Evolutionary conservation across 1,140 invertebrate species (phyloP).

Genomic region (Marisa cornuarietis): DNA sequence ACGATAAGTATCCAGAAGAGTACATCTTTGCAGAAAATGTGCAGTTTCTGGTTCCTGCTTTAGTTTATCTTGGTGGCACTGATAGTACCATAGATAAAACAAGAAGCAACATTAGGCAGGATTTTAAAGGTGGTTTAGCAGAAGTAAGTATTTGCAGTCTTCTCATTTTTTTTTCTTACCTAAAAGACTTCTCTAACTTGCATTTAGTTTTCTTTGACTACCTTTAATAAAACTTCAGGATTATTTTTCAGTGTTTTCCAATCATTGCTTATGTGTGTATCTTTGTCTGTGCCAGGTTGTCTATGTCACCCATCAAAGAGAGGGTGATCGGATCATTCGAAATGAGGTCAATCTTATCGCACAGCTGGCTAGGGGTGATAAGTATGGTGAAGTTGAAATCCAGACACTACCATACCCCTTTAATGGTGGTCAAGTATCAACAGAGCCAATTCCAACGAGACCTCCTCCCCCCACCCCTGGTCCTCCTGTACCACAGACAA

Average conservation of each 20-base stretch:
- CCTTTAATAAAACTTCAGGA: background rate
- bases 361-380: background rate
- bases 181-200: background rate
- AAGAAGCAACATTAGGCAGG: constrained; percentile 22
- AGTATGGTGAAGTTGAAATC: background rate
- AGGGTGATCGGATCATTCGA: background rate
- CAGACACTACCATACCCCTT: constrained; percentile 7
- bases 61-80: constrained; percentile 50
- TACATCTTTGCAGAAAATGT: constrained; percentile 35
- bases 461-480: background rate
- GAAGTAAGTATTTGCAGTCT: constrained; percentile 35
- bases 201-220: background rate
- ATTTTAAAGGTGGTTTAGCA: constrained; percentile 46
- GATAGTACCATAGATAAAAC: constrained; percentile 37
- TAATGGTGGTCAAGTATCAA: background rate
- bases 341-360: constrained; percentile 32
- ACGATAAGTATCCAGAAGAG: constrained; percentile 33
- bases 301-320: constrained; percentile 8
- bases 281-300: constrained; percentile 15
- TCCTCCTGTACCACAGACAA: constrained; percentile 3
- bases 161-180: background rate
- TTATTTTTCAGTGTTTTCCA: background rate
- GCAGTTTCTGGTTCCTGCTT: constrained; percentile 43
- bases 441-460: background rate
- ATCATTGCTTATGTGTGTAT: background rate